Evolutionary conservation across 2,888 invertebrate genomes (phyloP), one percentile per base, ranked within the genome.

Genomic region (Serrognathus titanus): DNA sequence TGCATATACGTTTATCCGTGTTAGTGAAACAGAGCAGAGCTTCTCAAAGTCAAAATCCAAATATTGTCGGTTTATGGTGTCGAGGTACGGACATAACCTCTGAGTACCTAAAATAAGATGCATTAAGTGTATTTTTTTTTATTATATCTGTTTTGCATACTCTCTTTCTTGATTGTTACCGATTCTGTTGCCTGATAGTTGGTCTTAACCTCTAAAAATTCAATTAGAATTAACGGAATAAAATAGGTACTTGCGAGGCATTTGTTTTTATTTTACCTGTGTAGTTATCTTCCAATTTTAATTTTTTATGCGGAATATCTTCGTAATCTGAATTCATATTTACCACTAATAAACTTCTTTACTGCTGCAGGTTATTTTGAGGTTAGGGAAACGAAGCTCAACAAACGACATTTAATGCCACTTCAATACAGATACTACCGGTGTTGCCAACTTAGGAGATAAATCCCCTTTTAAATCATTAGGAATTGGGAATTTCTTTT

Each of bases 31-130:
- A 0, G 98, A 98, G 75, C 99, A 99, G 20, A 99, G 79, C 76
- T 99, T 99, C 78, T 99, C 99, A 80, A 99, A 99, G 80, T 99
- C 99, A 80, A 99, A 99, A 79, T 99, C 99, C 59, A 99, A 78
- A 59, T 97, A 87, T 69, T 95, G 94, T 51, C 99, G 84, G 77
- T 99, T 97, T 59, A 99, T 99, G 1, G 98, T 98, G 72, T 99
- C 99, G 70, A 99, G 80, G 74, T 99, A 99, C 0, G 99, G 99
- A 71, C 99, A 99, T 45, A 92, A 82, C 36, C 47, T 31, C 24
- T 31, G 58, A 47, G 72, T 60, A 10, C 66, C 60, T 24, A 52
- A 47, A 45, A 52, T n/a, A 11, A 51, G 9, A 39, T 16, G 16
- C 12, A 7, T 39, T 12, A 39, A 39, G 12, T 1, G 7, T n/a